Conservation (phyloP, 2,113 vertebrate species). For the Zeus faber region DNA sequence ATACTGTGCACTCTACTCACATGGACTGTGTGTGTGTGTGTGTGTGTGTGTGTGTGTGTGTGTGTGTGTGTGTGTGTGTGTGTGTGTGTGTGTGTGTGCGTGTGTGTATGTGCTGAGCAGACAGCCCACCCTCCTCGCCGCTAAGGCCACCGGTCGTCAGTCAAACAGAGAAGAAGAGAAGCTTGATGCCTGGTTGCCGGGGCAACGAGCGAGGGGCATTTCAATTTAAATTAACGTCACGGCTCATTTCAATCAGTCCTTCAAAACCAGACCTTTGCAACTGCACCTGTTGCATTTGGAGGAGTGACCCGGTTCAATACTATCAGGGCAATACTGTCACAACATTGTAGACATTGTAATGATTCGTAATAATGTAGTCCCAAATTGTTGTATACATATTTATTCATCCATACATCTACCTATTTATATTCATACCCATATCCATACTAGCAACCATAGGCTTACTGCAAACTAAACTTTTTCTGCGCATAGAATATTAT, state of each 20-base stretch:
- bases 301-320: too few species aligned
- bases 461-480: too few species aligned
- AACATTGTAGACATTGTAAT: too few species aligned
- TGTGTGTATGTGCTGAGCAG: slow-evolving; percentile 12
- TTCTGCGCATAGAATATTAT: too few species aligned
- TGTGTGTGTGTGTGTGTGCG: slow-evolving; percentile 6
- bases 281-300: too few species aligned
- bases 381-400: too few species aligned
- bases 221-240: slow-evolving; percentile 70
- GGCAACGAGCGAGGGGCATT: slow-evolving; percentile 62
- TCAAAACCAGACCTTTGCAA: slow-evolving; percentile 48
- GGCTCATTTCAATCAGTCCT: slow-evolving; percentile 58
- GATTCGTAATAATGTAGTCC: too few species aligned
- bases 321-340: too few species aligned
- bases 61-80: slow-evolving; percentile 4
- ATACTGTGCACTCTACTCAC: too few species aligned
- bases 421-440: background rate
- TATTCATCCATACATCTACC: background rate
- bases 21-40: too few species aligned
- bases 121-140: slow-evolving; percentile 42
- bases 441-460: too few species aligned
- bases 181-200: slow-evolving; percentile 67
- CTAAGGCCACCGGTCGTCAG: slow-evolving; percentile 24
- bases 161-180: slow-evolving; percentile 29
- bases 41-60: background rate